These are phyloP conservation scores for Conchocele bisecta DNA, from an alignment of 2,888 invertebrate species.

Conservation along the genomic window DNA sequence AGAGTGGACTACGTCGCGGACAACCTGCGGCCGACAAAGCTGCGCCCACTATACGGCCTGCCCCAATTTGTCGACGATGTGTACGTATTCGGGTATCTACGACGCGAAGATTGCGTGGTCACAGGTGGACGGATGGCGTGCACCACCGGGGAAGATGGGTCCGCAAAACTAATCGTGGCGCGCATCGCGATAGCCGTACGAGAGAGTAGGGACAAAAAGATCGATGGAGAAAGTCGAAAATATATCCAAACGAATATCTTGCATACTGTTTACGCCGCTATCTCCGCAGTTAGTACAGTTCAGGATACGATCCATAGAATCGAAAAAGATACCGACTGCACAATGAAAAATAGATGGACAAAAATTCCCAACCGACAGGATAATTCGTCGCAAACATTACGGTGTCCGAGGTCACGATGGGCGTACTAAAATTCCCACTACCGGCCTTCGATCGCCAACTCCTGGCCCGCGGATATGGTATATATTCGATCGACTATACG, in stretches of 20 bases:
- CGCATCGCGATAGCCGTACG: neutral
- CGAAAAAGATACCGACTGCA: neutral
- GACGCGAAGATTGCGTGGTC: conserved; percentile 3
- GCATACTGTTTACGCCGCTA: conserved; percentile 5
- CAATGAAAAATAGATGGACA: neutral
- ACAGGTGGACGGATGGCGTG: neutral
- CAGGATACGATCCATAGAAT: neutral
- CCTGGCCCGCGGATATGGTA: conserved; percentile 6
- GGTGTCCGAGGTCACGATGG: conserved; percentile 17
- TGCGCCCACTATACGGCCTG: conserved; percentile 2
- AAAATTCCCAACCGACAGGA: neutral
- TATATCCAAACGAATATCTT: conserved; percentile 15
- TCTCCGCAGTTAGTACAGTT: conserved; percentile 1
- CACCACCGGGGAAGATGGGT: neutral
- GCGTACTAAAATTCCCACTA: conserved; percentile 7
- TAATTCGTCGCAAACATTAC: conserved; percentile 3
- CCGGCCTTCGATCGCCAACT: conserved; percentile 14
- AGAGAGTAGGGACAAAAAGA: neutral
- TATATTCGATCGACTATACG: conserved; percentile 13
- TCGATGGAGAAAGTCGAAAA: conserved; percentile 10
- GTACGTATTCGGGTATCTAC: conserved; percentile 1
- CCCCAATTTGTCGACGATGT: neutral
- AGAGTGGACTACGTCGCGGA: conserved; percentile 2
- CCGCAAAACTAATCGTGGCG: neutral
- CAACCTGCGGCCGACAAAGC: conserved; percentile 6